These are phyloP conservation scores for Amphilophus citrinellus DNA, from an alignment of 2,113 vertebrate genomes.

Conservation along the genomic window DNA sequence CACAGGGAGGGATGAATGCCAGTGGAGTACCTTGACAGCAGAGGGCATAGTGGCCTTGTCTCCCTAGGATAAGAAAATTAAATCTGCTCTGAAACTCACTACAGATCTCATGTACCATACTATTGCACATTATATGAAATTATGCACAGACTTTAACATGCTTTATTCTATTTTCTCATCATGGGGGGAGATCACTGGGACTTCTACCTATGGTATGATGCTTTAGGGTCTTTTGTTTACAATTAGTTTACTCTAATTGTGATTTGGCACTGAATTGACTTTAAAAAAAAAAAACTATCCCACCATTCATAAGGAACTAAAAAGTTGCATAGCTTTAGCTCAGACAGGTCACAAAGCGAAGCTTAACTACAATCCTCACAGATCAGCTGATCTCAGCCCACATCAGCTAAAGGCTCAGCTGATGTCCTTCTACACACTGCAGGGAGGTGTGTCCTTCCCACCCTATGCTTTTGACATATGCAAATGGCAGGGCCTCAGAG, in stretches of 20 bases:
- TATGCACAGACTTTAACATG: neutral
- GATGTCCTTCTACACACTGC: no score
- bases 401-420: no score
- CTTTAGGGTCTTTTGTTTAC: neutral
- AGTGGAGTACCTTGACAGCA: slow-evolving; percentile 77
- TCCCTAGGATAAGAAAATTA: slow-evolving; percentile 66
- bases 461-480: neutral
- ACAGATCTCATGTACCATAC: neutral
- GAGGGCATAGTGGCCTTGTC: slow-evolving; percentile 80
- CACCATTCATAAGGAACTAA: no score
- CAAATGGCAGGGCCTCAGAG: neutral
- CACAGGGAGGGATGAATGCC: slow-evolving; percentile 75
- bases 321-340: no score
- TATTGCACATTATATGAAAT: neutral
- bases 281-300: no score
- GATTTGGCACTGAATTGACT: neutral
- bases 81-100: slow-evolving; percentile 56
- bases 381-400: no score
- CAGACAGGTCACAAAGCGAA: no score
- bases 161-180: neutral
- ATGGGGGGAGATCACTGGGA: neutral
- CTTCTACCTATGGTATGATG: neutral
- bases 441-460: no score
- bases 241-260: neutral
- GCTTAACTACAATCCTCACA: no score